Evolutionary conservation across 2,113 vertebrate species (phyloP), one percentile per base, ranked within the genome.

Genomic region (Neolamprologus variostigma): DNA sequence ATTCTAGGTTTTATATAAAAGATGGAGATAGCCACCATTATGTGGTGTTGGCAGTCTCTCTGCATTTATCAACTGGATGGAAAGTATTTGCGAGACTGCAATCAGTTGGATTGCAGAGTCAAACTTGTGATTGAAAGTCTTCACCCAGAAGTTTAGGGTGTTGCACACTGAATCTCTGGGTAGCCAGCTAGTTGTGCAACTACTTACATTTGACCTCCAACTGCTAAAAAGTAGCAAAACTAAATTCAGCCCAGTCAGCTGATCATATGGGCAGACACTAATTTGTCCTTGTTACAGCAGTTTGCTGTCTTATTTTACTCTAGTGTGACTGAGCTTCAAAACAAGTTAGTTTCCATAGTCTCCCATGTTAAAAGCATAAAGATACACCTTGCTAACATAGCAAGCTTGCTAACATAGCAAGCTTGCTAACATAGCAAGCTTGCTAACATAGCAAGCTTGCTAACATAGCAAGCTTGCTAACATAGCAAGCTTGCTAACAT

Each of bases 181-280:
- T 9, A 14, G 13, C 13, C 1, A 23, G 8, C 19, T 68, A 0
- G 33, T 40, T 68, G 5, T 14, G 35, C 35, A 68, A 0, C 33
- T 68, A 21, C 10, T 66, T 61, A 61, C 16, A 4, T 61, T 61
- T 61, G 19, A 33, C 0, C 10, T 40, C 19, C 33, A 5, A 14
- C 1, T 0, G 33, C 63, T 16, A 21, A 68, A 68, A 21, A 21
- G 63, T 8, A 40, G 19, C 63, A 40, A 68, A 63, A 63, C 59
- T 33, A 63, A 33, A 63, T 63, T 33, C 28, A 63, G 59, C 59
- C 59, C 59, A 63, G 59, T 63, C 28, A 63, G 19, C 10, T 66
- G 10, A 35, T 21, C 19, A 66, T 37, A 21, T 37, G 19, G 33
- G 33, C 61, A 8, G 33, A 0, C 61, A 66, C 17, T 8, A 37